Conservation (phyloP, 2,113 vertebrate genomes). For the Coracopsis vasa region DNA sequence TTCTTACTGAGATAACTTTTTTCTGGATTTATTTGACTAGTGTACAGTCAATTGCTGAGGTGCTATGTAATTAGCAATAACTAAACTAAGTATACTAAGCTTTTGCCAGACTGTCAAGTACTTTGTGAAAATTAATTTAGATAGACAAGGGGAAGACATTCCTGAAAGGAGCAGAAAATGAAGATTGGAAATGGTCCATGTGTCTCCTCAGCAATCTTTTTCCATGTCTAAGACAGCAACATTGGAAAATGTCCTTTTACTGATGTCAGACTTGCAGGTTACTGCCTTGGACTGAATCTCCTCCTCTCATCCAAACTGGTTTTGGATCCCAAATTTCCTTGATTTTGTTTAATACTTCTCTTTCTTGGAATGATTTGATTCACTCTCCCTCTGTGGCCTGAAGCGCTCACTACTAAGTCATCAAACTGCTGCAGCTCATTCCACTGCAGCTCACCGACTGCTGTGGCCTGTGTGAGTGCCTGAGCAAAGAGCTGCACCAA, state of each 20-base stretch:
- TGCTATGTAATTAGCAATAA: neutral
- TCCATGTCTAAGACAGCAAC: neutral
- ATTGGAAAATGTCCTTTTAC: neutral
- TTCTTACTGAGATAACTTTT: neutral
- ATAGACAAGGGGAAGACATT: neutral
- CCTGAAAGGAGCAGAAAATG: neutral
- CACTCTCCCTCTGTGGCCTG: neutral
- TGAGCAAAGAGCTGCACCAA: neutral
- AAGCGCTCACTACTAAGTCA: neutral
- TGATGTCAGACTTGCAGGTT: neutral
- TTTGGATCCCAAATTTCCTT: neutral
- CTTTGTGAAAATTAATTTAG: neutral
- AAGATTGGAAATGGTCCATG: neutral
- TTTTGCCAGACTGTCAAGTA: neutral
- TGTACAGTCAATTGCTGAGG: neutral
- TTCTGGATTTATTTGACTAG: neutral
- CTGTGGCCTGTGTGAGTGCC: neutral
- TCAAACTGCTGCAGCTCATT: rapidly evolving
- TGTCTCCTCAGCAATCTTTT: neutral
- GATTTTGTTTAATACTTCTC: neutral
- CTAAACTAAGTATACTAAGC: neutral
- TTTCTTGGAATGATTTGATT: neutral
- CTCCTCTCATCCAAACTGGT: neutral
- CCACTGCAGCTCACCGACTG: rapidly evolving
- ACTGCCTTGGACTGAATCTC: neutral